These are phyloP conservation scores for Otocyon megalotis DNA, from an alignment of 2,113 vertebrate species.

Conservation along the genomic window DNA sequence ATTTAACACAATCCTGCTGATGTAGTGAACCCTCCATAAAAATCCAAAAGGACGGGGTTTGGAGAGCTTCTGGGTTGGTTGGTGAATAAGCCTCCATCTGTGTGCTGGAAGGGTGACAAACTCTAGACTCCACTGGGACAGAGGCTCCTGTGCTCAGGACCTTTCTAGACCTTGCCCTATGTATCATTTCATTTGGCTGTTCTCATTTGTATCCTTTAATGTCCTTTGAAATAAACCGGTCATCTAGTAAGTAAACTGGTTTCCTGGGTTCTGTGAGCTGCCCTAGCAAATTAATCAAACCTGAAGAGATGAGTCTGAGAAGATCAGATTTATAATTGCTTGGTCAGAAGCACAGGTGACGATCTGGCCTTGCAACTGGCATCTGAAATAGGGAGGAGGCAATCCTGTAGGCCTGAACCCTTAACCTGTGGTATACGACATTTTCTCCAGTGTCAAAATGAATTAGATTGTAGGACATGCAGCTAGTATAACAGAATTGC, in stretches of 20 bases:
- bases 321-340: neutral
- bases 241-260: neutral
- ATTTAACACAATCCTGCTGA: neutral
- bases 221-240: neutral
- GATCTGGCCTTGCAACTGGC: neutral
- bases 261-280: neutral
- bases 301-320: neutral
- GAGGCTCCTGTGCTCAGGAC: neutral
- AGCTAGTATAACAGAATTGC: neutral
- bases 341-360: neutral
- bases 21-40: neutral
- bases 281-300: neutral
- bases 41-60: neutral
- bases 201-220: neutral
- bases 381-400: neutral
- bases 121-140: neutral
- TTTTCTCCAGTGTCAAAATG: neutral
- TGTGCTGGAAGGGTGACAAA: neutral
- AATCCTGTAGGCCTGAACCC: neutral
- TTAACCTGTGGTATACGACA: neutral
- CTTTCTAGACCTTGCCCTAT: neutral
- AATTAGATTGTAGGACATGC: neutral
- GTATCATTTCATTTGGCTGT: neutral
- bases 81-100: neutral
- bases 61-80: neutral